A percentile compares a stretch with the other conserved stretches of the same genome.
phyloP scores from a whole-genome alignment of 1,140 invertebrate species.

The Araneus ventricosus region DNA sequence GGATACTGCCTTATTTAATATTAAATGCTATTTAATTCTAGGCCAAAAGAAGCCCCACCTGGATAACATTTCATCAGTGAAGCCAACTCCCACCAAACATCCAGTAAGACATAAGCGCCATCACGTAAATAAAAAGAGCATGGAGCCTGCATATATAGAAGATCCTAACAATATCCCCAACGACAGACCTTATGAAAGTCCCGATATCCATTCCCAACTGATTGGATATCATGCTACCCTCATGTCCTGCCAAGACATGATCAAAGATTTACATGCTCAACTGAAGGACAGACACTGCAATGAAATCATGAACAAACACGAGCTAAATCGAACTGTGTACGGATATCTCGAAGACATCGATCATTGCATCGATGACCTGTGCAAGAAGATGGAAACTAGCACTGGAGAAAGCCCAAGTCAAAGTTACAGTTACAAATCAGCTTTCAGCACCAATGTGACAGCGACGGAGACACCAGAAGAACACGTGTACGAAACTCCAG shows the following conservation, averaged over 20 bases:
- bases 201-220: constrained; percentile 59
- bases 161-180: not conserved
- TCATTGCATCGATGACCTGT: constrained; percentile 68
- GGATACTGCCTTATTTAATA: no score
- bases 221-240: constrained; percentile 67
- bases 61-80: constrained; percentile 6
- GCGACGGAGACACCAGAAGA: constrained; percentile 13
- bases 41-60: constrained; percentile 60
- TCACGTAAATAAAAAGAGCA: not conserved
- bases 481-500: constrained; percentile 41
- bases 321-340: constrained; percentile 64
- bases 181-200: constrained; percentile 45
- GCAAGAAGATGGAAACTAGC: constrained; percentile 70
- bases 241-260: constrained; percentile 72
- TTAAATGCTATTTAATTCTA: constrained; percentile 1
- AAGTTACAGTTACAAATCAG: constrained; percentile 55
- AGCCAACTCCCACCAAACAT: constrained; percentile 29
- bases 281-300: constrained; percentile 70
- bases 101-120: constrained; percentile 28
- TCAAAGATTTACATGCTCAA: constrained; percentile 69
- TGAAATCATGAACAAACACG: constrained; percentile 69
- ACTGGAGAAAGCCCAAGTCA: constrained; percentile 53
- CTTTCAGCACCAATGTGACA: constrained; percentile 11
- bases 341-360: constrained; percentile 70
- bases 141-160: not conserved